Evolutionary conservation across 2,888 invertebrate genomes (phyloP).

Genomic region (Morpho achilles): DNA sequence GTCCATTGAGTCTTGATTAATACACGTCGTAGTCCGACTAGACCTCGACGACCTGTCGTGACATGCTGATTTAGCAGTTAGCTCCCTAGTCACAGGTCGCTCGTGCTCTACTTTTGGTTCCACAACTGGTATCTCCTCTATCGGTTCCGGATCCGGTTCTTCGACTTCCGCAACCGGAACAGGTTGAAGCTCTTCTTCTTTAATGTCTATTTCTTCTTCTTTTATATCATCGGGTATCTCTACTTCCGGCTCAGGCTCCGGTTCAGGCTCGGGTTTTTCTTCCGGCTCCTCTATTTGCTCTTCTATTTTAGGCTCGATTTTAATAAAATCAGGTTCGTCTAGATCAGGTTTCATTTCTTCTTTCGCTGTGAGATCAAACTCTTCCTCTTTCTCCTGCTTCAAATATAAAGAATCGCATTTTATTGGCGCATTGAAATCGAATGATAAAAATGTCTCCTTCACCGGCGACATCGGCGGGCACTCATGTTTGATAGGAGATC

Average conservation of each 20-base stretch:
- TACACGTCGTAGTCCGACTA: constrained; percentile 48
- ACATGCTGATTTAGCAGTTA: constrained; percentile 63
- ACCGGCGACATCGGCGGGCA: constrained; percentile 56
- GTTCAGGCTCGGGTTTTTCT: constrained; percentile 21
- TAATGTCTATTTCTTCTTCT: constrained; percentile 14
- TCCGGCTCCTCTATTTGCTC: constrained; percentile 28
- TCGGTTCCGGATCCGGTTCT: constrained; percentile 11
- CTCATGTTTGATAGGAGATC: constrained; percentile 64
- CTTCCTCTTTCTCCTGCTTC: constrained; percentile 57
- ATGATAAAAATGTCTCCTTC: constrained; percentile 44
- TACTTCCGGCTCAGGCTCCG: constrained; percentile 26
- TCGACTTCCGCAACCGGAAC: constrained; percentile 7
- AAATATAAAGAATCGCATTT: constrained; percentile 46
- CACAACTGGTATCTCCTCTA: constrained; percentile 4
- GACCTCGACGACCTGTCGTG: constrained; percentile 67
- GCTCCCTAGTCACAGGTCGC: constrained; percentile 51
- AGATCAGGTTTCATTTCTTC: constrained; percentile 67
- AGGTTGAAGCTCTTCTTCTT: constrained; percentile 14
- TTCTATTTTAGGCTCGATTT: constrained; percentile 42
- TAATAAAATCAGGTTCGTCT: constrained; percentile 60
- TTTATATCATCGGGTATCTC: constrained; percentile 13
- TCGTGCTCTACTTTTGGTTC: constrained; percentile 52
- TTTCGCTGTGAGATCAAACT: constrained; percentile 62
- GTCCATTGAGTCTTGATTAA: constrained; percentile 67
- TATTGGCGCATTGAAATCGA: constrained; percentile 54